Evolutionary conservation across 2,888 invertebrate genomes (phyloP).

Genomic region (Orchesella flavescens): DNA sequence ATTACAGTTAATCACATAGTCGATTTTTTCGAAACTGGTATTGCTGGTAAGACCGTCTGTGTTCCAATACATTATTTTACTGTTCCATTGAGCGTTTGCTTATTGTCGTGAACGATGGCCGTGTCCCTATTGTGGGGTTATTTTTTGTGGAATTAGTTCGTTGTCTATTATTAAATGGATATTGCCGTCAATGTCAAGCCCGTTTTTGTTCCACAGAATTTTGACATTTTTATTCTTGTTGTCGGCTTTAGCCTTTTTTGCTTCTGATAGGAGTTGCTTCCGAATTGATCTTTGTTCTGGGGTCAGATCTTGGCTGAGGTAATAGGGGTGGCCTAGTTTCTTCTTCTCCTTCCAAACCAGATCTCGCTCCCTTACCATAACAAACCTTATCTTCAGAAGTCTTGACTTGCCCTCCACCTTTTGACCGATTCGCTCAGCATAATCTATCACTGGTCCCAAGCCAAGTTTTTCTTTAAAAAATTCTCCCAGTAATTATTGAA

Average conservation of each 20-base stretch:
- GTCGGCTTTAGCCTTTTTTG: background rate
- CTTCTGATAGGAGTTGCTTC: too few relatives aligned
- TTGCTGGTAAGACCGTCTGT: background rate
- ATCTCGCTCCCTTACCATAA: background rate
- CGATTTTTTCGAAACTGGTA: background rate
- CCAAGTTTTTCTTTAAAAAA: too few relatives aligned
- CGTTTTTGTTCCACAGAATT: background rate
- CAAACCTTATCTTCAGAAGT: background rate
- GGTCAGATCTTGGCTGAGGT: background rate
- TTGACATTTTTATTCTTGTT: too few relatives aligned
- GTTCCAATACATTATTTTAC: constrained; percentile 6
- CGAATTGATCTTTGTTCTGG: background rate
- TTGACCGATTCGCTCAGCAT: background rate
- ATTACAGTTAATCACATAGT: background rate
- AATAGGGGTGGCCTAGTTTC: background rate
- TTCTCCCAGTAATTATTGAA: too few relatives aligned
- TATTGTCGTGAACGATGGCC: constrained; percentile 13
- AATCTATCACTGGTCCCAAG: background rate
- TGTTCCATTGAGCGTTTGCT: too few relatives aligned
- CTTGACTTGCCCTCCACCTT: background rate
- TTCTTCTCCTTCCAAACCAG: background rate
- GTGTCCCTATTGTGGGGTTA: background rate
- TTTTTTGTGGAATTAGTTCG: background rate
- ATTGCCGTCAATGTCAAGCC: too few relatives aligned
- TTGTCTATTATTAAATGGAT: too few relatives aligned